Evolutionary conservation across 2,888 invertebrate species (phyloP).

Genomic region (Drosophila macrospina): DNA sequence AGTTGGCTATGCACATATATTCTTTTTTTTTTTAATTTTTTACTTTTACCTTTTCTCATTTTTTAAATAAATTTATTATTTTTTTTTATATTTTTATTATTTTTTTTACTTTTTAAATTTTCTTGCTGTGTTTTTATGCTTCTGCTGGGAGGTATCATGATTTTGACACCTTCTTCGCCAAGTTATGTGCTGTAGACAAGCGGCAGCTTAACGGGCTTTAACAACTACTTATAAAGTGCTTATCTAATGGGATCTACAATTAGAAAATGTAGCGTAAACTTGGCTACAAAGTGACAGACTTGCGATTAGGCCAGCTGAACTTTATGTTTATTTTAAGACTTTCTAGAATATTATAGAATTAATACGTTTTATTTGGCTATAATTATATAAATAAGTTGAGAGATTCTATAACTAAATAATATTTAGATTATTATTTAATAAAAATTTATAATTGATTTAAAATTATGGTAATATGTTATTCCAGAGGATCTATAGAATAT

Average conservation of each 20-base stretch:
- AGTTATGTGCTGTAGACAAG: constrained; percentile 5
- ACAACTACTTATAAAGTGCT: constrained; percentile 16
- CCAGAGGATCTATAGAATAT: too few relatives aligned
- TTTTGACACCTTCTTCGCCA: constrained; percentile 43
- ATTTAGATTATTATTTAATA: too few relatives aligned
- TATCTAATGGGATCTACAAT: constrained; percentile 10
- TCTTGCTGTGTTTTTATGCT: constrained; percentile 23
- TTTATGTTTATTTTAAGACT: not conserved
- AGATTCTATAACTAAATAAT: too few relatives aligned
- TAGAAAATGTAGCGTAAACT: not conserved
- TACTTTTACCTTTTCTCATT: constrained; percentile 5
- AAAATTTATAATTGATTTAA: too few relatives aligned
- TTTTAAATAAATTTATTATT: constrained; percentile 23
- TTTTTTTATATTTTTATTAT: constrained; percentile 21
- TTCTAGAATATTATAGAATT: too few relatives aligned
- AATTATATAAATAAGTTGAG: too few relatives aligned
- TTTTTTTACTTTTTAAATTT: constrained; percentile 17
- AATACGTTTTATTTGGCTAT: too few relatives aligned
- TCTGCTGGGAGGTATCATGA: constrained; percentile 42
- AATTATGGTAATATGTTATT: too few relatives aligned
- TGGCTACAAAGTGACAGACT: not conserved
- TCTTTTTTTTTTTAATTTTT: too few relatives aligned
- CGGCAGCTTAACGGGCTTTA: constrained; percentile 7
- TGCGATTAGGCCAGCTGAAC: not conserved
- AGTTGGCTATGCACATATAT: constrained; percentile 33